Evolutionary conservation across 2,888 invertebrate species (phyloP).

Genomic region (Calameuta pallipes): DNA sequence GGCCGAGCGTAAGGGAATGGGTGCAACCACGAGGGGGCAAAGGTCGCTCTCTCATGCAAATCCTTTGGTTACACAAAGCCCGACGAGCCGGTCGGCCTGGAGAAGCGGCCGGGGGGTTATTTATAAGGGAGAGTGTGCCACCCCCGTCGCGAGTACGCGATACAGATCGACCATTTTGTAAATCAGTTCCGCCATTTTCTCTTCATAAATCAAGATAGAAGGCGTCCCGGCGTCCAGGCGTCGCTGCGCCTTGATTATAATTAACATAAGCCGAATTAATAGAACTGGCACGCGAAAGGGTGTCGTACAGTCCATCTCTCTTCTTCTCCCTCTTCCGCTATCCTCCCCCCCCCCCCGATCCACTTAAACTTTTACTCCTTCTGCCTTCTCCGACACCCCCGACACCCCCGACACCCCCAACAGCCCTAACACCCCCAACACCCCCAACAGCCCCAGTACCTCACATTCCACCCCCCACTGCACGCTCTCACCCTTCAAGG

Average conservation of each 20-base stretch:
- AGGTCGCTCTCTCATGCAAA: no score
- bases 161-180: constrained; percentile 59
- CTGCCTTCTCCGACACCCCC: no score
- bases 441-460: constrained; percentile 1
- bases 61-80: no score
- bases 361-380: not conserved
- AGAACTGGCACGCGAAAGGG: constrained; percentile 52
- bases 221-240: constrained; percentile 17
- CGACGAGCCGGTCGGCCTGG: no score
- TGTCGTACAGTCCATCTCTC: constrained; percentile 16
- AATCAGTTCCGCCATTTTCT: constrained; percentile 60
- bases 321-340: constrained; percentile 18
- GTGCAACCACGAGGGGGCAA: no score
- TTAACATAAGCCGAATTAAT: constrained; percentile 59
- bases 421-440: no score
- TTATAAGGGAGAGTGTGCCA: constrained; percentile 44
- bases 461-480: constrained; percentile 26
- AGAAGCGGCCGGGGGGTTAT: constrained; percentile 32
- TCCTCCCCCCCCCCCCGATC: constrained; percentile 25
- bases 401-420: no score
- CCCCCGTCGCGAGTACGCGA: constrained; percentile 34
- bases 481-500: not conserved
- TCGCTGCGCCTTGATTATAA: constrained; percentile 55
- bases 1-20: no score
- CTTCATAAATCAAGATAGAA: constrained; percentile 52